Evolutionary conservation across 2,888 invertebrate species (phyloP).

Genomic region (Agrochola lota): DNA sequence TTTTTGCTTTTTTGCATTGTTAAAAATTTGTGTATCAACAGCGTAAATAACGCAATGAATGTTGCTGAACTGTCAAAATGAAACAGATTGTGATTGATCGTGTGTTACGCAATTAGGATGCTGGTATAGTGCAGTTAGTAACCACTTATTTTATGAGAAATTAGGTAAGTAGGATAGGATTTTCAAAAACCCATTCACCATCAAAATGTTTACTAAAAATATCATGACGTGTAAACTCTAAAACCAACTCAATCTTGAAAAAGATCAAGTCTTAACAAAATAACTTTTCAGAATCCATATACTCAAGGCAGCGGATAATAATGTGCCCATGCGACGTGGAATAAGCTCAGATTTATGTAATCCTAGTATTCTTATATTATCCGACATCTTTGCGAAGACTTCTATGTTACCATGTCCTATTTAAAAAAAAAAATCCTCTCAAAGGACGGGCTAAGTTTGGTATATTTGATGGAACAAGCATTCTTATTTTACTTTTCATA

Average conservation of each 20-base stretch:
- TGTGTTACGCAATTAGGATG: too few species aligned
- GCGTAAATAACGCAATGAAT: too few species aligned
- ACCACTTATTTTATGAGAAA: neutral
- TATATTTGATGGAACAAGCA: slow-evolving; percentile 41
- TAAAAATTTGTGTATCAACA: too few species aligned
- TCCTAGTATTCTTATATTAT: slow-evolving; percentile 56
- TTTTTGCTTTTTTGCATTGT: too few species aligned
- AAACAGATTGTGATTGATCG: too few species aligned
- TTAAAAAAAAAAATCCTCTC: slow-evolving; percentile 48
- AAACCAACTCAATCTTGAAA: neutral
- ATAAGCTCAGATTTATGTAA: slow-evolving; percentile 65
- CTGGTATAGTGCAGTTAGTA: neutral
- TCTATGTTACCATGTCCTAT: slow-evolving; percentile 31
- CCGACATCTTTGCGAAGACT: slow-evolving; percentile 40
- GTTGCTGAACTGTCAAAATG: too few species aligned
- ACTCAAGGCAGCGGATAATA: slow-evolving; percentile 54
- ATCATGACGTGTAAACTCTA: neutral
- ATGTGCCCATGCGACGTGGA: slow-evolving; percentile 47
- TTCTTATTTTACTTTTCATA: slow-evolving; percentile 51
- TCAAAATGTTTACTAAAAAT: neutral
- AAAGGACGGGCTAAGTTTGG: slow-evolving; percentile 32
- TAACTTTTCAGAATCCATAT: slow-evolving; percentile 34
- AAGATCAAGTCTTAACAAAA: slow-evolving; percentile 35
- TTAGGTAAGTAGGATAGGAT: too few species aligned
- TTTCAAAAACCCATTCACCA: too few species aligned